These are phyloP conservation scores for Alcedo quadribrachys DNA, from an alignment of 2,797 vertebrate species.

Conservation along the genomic window DNA sequence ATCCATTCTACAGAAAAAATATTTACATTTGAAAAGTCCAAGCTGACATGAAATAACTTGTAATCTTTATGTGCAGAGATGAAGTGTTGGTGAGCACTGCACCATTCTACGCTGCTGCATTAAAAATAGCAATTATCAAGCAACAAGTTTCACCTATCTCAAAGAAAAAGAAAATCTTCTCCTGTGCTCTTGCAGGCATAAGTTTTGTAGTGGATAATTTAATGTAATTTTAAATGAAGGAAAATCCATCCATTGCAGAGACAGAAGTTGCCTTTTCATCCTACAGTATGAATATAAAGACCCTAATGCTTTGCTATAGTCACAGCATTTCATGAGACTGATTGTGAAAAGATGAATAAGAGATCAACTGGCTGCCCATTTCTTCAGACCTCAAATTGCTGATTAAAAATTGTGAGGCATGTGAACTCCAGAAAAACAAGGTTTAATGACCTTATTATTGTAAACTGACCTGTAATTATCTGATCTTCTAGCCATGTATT, in stretches of 20 bases:
- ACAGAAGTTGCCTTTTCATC: background rate
- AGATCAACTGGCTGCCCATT: constrained; percentile 31
- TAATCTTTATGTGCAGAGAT: background rate
- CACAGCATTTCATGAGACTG: constrained; percentile 2
- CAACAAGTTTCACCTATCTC: background rate
- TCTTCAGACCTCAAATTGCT: constrained; percentile 3
- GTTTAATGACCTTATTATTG: constrained; percentile 61
- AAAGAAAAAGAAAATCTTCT: background rate
- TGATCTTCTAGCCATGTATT: constrained; percentile 36
- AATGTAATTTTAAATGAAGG: background rate
- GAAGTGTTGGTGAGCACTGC: background rate
- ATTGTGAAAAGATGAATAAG: constrained; percentile 11
- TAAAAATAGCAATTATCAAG: background rate
- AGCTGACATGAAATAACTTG: background rate
- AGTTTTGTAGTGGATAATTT: background rate
- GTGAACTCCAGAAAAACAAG: constrained; percentile 13
- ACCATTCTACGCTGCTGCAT: background rate
- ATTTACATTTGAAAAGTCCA: background rate
- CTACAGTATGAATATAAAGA: background rate
- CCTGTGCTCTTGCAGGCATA: background rate
- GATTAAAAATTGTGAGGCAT: constrained; percentile 10
- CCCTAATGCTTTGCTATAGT: background rate
- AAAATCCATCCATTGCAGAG: background rate
- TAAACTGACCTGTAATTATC: constrained; percentile 51
- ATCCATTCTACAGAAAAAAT: background rate